Evolutionary conservation across 2,113 vertebrate genomes (phyloP).

Genomic region (Geococcyx californianus): DNA sequence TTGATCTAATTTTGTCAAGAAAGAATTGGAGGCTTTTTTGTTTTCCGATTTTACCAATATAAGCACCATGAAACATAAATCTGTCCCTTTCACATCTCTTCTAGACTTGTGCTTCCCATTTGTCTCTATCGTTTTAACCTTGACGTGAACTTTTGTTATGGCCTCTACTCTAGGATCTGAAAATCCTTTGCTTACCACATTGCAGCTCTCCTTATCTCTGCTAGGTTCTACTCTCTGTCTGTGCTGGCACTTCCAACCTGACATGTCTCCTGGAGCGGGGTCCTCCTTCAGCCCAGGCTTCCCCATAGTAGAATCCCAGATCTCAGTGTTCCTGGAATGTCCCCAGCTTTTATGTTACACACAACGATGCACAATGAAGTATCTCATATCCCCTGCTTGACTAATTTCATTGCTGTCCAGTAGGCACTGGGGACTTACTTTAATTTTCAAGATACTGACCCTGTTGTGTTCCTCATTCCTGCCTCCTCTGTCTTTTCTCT

Average conservation of each 20-base stretch:
- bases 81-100: neutral
- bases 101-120: neutral
- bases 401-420: neutral
- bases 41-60: neutral
- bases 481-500: neutral
- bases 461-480: neutral
- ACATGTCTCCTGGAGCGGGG: fast-evolving
- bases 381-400: neutral
- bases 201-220: neutral
- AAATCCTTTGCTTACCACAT: neutral
- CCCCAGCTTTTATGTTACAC: fast-evolving
- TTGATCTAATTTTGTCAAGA: neutral
- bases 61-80: neutral
- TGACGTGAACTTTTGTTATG: neutral
- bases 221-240: neutral
- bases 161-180: neutral
- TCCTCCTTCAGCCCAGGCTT: neutral
- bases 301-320: neutral
- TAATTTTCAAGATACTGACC: neutral
- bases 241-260: neutral
- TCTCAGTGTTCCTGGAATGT: neutral
- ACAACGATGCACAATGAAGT: fast-evolving
- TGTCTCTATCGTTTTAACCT: neutral
- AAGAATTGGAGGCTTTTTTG: neutral
- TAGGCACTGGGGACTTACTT: neutral